Percentiles rank a stretch among this genome's conserved stretches.
Evolutionary conservation across 2,797 vertebrate genomes (phyloP).

Genomic region (Anniella stebbinsi): DNA sequence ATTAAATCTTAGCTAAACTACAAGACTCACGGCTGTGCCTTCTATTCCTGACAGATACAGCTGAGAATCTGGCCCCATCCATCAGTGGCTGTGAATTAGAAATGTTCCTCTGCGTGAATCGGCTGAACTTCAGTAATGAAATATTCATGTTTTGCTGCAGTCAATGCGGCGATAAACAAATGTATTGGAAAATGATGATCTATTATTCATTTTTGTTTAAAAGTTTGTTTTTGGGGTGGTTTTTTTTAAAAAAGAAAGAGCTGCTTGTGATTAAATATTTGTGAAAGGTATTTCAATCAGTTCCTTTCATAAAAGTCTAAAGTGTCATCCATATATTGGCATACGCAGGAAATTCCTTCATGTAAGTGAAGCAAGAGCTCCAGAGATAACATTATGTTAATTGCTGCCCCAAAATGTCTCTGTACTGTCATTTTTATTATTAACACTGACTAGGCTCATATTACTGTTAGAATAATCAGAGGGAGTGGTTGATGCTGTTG

Average conservation of each 20-base stretch:
- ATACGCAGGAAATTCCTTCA: conserved; percentile 57
- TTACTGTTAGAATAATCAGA: conserved; percentile 54
- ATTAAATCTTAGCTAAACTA: too few relatives aligned
- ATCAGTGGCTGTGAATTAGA: not conserved
- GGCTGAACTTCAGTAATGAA: conserved; percentile 24
- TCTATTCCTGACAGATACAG: too few relatives aligned
- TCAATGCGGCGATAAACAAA: conserved; percentile 41
- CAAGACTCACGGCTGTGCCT: too few relatives aligned
- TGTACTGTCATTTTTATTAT: conserved; percentile 70
- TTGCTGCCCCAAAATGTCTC: conserved; percentile 62
- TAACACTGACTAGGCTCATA: conserved; percentile 60
- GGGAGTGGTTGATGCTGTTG: not conserved
- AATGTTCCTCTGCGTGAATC: not conserved
- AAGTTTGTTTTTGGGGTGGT: conserved; percentile 23
- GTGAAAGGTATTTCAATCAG: conserved; percentile 59
- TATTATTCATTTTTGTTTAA: conserved; percentile 59
- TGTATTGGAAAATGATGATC: conserved; percentile 36
- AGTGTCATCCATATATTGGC: conserved; percentile 59
- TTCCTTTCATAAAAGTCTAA: conserved; percentile 60
- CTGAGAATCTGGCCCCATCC: not conserved
- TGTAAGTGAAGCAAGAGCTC: conserved; percentile 57
- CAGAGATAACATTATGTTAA: conserved; percentile 66
- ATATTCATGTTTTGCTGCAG: conserved; percentile 26
- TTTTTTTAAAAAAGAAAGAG: conserved; percentile 40
- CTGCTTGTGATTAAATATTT: conserved; percentile 60